These are phyloP conservation scores for Pardosa pseudoannulata DNA, from an alignment of 2,888 invertebrate genomes.

Conservation along the genomic window DNA sequence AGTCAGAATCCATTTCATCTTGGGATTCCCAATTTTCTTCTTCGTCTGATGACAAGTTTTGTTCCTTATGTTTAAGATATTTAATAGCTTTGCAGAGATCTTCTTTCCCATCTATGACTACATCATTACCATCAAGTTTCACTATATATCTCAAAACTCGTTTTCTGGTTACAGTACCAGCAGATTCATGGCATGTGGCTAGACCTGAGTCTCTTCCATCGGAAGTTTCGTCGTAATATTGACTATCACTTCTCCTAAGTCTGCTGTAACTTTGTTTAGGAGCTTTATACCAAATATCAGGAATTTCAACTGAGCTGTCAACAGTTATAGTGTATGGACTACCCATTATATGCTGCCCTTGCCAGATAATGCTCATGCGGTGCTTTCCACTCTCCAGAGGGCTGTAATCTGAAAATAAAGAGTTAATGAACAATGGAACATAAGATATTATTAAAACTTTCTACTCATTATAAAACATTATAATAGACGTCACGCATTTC, in stretches of 20 bases:
- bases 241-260: not conserved
- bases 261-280: not conserved
- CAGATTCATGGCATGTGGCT: not conserved
- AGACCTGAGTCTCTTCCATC: not conserved
- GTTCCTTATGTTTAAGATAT: not conserved
- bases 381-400: slow-evolving; percentile 74
- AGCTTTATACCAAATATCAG: not conserved
- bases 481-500: no score
- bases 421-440: no score
- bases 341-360: slow-evolving; percentile 74
- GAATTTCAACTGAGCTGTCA: slow-evolving; percentile 56
- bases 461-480: no score
- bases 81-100: slow-evolving; percentile 13
- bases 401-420: slow-evolving; percentile 65
- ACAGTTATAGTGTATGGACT: slow-evolving; percentile 74
- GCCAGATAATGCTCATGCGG: slow-evolving; percentile 74
- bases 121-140: slow-evolving; percentile 31
- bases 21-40: not conserved
- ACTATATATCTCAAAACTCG: slow-evolving; percentile 41
- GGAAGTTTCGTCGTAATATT: not conserved
- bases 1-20: no score
- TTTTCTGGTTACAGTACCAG: slow-evolving; percentile 17
- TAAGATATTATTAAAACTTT: no score
- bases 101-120: slow-evolving; percentile 26
- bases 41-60: not conserved